Evolutionary conservation across 1,140 invertebrate genomes (phyloP).

Genomic region (Thrips palmi): DNA sequence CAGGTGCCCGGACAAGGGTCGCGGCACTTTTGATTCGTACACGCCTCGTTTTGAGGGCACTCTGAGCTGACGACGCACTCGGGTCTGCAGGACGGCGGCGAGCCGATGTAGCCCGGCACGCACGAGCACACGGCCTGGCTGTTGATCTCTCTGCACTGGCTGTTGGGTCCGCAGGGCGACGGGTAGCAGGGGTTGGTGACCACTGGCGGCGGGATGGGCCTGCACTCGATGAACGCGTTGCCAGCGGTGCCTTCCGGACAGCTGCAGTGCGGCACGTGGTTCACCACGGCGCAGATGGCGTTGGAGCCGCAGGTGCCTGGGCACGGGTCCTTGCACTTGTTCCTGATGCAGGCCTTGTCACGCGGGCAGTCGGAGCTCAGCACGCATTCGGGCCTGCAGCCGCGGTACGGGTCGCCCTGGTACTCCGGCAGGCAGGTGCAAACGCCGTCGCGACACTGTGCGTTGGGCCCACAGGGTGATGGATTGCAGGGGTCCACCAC

Average conservation of each 20-base stretch:
- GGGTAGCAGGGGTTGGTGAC: slow-evolving; percentile 27
- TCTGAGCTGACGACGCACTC: slow-evolving; percentile 55
- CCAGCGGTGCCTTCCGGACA: slow-evolving; percentile 35
- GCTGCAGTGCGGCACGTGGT: slow-evolving; percentile 44
- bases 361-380: slow-evolving; percentile 39
- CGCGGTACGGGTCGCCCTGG: slow-evolving; percentile 39
- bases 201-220: slow-evolving; percentile 8
- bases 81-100: slow-evolving; percentile 48
- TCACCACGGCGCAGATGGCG: slow-evolving; percentile 32
- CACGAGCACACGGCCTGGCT: slow-evolving; percentile 47
- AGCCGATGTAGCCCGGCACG: slow-evolving; percentile 40
- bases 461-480: slow-evolving; percentile 49
- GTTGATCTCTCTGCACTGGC: slow-evolving; percentile 39
- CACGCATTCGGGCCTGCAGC: slow-evolving; percentile 40
- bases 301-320: slow-evolving; percentile 29
- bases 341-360: slow-evolving; percentile 44
- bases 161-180: slow-evolving; percentile 32
- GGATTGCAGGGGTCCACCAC: slow-evolving; percentile 45
- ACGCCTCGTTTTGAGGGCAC: slow-evolving; percentile 42
- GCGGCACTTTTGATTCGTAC: slow-evolving; percentile 46
- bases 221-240: slow-evolving; percentile 21
- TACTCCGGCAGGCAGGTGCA: slow-evolving; percentile 39
- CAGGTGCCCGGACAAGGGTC: slow-evolving; percentile 53
- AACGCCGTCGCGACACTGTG: slow-evolving; percentile 37
- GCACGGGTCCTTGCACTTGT: slow-evolving; percentile 56